phyloP scores from a whole-genome alignment of 1,140 invertebrate species.

The Theocolax elegans region DNA sequence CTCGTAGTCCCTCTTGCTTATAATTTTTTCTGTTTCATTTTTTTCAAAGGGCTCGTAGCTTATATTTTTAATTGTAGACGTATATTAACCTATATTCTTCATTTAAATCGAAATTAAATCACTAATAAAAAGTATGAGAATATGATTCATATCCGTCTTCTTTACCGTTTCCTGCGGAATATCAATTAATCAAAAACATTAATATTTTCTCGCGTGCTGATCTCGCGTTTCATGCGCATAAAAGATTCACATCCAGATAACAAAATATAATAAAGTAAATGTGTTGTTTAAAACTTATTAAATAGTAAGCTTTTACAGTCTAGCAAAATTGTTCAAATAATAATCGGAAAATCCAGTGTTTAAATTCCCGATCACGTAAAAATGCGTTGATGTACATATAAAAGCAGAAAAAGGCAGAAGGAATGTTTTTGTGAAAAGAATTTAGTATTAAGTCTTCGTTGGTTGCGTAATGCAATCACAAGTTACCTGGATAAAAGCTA shows the following conservation, averaged over 20 bases:
- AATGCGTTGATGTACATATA: too few relatives aligned
- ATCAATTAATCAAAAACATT: constrained; percentile 38
- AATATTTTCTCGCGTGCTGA: background rate
- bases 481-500: constrained; percentile 23
- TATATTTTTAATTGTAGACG: constrained; percentile 34
- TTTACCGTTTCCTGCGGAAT: background rate
- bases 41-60: constrained; percentile 35
- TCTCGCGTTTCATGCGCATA: background rate
- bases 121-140: constrained; percentile 37
- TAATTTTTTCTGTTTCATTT: constrained; percentile 32
- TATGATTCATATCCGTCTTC: constrained; percentile 29
- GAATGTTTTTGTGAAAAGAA: too few relatives aligned
- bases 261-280: too few relatives aligned
- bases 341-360: too few relatives aligned
- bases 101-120: constrained; percentile 26
- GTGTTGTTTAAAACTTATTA: too few relatives aligned
- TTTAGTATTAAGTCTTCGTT: too few relatives aligned
- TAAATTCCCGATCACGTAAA: too few relatives aligned
- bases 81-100: constrained; percentile 14
- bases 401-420: too few relatives aligned
- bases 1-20: background rate
- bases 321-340: too few relatives aligned
- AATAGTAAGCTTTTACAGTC: too few relatives aligned
- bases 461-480: too few relatives aligned
- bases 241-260: background rate